Evolutionary conservation across 2,888 invertebrate species (phyloP), one percentile per base, ranked within the genome.

Genomic region (Philaethria dido): DNA sequence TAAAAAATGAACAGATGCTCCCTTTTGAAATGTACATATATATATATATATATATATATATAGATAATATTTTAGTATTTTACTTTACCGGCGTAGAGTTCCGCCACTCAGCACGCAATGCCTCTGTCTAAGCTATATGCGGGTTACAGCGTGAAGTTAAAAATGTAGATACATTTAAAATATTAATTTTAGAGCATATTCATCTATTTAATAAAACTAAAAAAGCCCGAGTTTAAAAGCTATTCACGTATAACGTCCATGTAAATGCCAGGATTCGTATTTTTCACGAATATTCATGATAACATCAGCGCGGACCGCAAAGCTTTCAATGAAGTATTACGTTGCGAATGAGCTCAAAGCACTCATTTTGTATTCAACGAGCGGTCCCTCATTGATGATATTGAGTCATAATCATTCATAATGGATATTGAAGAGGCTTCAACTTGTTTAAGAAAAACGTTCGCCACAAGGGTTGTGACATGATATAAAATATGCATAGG

Each of bases 291-390:
- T 78, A 82, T 77, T 72, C 73, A 80, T 78, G 85, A 84, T 85
- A 86, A 81, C 81, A 80, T 81, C 80, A 68, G 70, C 62, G 71
- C 59, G 70, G 77, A 74, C 82, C 78, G 76, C 78, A 79, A 80
- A 77, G 82, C 80, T 82, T 82, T 82, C 75, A 82, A 84, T 86
- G 83, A 87, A 85, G 82, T 82, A 84, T 84, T 79, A 80, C 76
- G 73, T 69, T 69, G 76, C 64, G 60, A 80, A 82, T 82, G 78
- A 78, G 78, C 76, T 66, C 73, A 75, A 82, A 80, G 76, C 75
- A 75, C 78, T 82, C 84, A 81, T 84, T 89, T 89, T 86, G 82
- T 87, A 89, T 89, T 87, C 87, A 85, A 78, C 69, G 73, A 76
- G 75, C 74, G 76, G 75, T 79, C 79, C 81, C 81, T 80, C 80